Evolutionary conservation across 2,113 vertebrate genomes (phyloP).

Genomic region (Orientallactaga bullata): DNA sequence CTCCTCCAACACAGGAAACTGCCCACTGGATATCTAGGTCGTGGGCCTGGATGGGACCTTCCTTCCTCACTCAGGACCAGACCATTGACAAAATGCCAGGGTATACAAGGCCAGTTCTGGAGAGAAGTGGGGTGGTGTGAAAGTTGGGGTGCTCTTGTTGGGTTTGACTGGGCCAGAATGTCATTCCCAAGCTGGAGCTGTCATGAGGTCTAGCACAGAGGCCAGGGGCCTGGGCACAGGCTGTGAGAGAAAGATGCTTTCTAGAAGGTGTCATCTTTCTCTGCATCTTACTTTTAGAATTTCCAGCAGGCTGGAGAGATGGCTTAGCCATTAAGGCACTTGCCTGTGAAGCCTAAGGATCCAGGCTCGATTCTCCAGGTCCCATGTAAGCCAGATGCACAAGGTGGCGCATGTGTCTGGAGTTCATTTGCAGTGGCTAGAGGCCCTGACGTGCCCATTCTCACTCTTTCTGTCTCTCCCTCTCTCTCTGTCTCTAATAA

Average conservation of each 20-base stretch:
- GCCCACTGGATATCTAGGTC: neutral
- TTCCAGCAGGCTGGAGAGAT: too few relatives aligned
- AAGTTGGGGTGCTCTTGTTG: neutral
- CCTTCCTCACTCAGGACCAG: neutral
- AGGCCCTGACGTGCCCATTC: too few relatives aligned
- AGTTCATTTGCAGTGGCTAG: too few relatives aligned
- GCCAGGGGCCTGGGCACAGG: neutral
- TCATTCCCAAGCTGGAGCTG: neutral
- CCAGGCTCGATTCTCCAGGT: too few relatives aligned
- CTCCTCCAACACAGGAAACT: neutral
- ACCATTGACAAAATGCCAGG: neutral
- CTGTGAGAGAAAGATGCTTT: neutral
- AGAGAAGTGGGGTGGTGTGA: neutral
- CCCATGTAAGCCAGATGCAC: too few relatives aligned
- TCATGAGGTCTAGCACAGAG: neutral
- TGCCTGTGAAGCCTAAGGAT: too few relatives aligned
- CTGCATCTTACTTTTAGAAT: neutral
- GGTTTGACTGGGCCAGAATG: neutral
- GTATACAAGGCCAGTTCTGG: neutral
- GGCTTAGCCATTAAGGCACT: too few relatives aligned
- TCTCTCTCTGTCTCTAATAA: too few relatives aligned
- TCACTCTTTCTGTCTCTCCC: too few relatives aligned
- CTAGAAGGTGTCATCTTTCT: neutral
- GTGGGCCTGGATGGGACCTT: rapidly evolving
- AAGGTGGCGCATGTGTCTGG: too few relatives aligned